These are phyloP conservation scores for Bombus huntii DNA, from an alignment of 1,140 invertebrate genomes.

Conservation along the genomic window DNA sequence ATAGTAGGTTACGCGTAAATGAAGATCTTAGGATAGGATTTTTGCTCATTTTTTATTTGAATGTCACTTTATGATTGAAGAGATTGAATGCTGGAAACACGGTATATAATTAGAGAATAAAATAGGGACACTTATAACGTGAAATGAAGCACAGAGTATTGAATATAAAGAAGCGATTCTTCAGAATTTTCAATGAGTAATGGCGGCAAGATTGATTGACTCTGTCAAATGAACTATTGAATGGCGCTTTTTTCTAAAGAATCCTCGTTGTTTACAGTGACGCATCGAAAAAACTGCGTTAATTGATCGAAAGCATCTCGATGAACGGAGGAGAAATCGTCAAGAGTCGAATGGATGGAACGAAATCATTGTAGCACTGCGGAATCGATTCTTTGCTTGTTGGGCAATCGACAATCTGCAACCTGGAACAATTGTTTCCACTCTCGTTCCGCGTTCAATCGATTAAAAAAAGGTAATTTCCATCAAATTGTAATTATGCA, in stretches of 20 bases:
- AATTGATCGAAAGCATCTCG: slow-evolving; percentile 25
- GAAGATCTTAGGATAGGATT: neutral
- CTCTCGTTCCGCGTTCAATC: neutral
- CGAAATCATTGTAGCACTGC: slow-evolving; percentile 7
- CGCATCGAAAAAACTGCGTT: neutral
- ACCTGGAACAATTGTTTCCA: neutral
- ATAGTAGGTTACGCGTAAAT: neutral
- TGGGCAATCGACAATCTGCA: slow-evolving; percentile 21
- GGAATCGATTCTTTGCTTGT: slow-evolving; percentile 20
- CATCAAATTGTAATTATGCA: neutral
- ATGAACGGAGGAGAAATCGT: slow-evolving; percentile 31
- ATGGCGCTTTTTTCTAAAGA: neutral
- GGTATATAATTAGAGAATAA: too few species aligned
- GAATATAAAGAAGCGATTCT: neutral
- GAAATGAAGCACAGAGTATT: neutral
- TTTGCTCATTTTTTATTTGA: too few species aligned
- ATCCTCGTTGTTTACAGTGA: slow-evolving; percentile 4
- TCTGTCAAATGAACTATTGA: neutral
- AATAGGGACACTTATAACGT: neutral
- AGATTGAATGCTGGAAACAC: too few species aligned
- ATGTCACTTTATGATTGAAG: too few species aligned
- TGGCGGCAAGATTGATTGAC: neutral
- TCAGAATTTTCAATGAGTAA: neutral
- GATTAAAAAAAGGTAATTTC: neutral
- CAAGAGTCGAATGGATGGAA: neutral